Conservation (phyloP, 1,140 invertebrate species). For the Cyrtorhinus lividipennis region DNA sequence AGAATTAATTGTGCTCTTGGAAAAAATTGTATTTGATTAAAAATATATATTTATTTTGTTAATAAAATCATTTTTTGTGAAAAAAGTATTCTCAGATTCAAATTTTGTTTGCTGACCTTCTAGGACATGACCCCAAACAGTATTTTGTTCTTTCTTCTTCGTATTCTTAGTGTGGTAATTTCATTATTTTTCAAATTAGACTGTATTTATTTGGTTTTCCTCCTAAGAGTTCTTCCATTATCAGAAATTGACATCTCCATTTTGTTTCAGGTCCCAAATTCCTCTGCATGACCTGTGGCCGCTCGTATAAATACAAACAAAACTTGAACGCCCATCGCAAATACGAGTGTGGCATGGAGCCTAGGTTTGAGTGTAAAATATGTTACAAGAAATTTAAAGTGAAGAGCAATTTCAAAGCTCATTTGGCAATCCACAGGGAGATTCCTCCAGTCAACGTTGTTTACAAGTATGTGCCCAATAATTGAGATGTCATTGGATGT, state of each 20-base stretch:
- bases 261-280: conserved; percentile 1
- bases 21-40: no score
- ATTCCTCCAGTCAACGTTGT: not conserved
- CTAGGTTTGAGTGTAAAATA: conserved; percentile 31
- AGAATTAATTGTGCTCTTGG: no score
- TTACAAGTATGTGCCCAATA: not conserved
- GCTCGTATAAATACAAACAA: conserved; percentile 22
- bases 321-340: conserved; percentile 31
- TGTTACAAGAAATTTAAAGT: conserved; percentile 20
- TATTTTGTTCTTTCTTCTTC: no score
- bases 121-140: no score
- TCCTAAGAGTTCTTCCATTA: not conserved
- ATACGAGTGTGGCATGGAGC: conserved; percentile 44
- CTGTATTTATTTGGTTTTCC: not conserved
- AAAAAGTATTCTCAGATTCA: no score
- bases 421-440: conserved; percentile 5
- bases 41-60: no score
- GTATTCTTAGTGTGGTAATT: no score
- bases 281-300: conserved; percentile 22
- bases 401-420: conserved; percentile 19
- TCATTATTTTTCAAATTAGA: not conserved
- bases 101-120: no score
- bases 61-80: no score
- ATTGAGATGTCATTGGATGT: no score
- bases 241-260: not conserved